Evolutionary conservation across 2,888 invertebrate species (phyloP), one percentile per base, ranked within the genome.

Genomic region (Syritta pipiens): DNA sequence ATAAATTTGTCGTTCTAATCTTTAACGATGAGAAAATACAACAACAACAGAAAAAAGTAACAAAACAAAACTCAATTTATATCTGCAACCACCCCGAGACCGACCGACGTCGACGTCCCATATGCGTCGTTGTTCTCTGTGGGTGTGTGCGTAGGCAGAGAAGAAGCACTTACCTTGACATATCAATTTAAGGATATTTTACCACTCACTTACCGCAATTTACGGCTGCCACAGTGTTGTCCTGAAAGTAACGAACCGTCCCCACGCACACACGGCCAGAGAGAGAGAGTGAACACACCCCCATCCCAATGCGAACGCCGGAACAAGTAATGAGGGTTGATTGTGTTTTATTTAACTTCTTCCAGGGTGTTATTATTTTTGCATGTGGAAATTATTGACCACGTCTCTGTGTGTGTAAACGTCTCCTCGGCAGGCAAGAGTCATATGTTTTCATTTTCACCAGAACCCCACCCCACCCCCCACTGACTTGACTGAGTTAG

Each of bases 131-230:
- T n/a, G n/a, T n/a, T n/a, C 2, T 12, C 35, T 35, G 35, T 35
- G 35, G 35, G 14, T 2, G 57, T 40, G 17, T 69, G 69, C 51
- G 63, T 63, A 59, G 63, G 63, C 63, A 63, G 65, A 42, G 24
- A n/a, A 28, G 59, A 53, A 71, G 77, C 65, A 74, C 74, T 79
- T 79, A 79, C 79, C 74, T 79, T 79, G 67, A 60, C 74, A 79
- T 68, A 68, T 74, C 74, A 79, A 67, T 79, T 72, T 79, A 74
- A 79, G 79, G 79, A 79, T 74, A 74, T 74, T 79, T 79, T 79
- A 79, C 67, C 79, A 79, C 79, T 79, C 79, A 74, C 74, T 79
- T 79, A 74, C 79, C 74, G 44, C 74, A 79, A 79, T 79, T 79
- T 74, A 79, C 74, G 59, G 55, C 67, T 60, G 49, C 67, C 67